A percentile compares a stretch with the other conserved stretches of the same genome.
Evolutionary conservation across 2,888 invertebrate genomes (phyloP).

Genomic region (Drosophila mulleri): DNA sequence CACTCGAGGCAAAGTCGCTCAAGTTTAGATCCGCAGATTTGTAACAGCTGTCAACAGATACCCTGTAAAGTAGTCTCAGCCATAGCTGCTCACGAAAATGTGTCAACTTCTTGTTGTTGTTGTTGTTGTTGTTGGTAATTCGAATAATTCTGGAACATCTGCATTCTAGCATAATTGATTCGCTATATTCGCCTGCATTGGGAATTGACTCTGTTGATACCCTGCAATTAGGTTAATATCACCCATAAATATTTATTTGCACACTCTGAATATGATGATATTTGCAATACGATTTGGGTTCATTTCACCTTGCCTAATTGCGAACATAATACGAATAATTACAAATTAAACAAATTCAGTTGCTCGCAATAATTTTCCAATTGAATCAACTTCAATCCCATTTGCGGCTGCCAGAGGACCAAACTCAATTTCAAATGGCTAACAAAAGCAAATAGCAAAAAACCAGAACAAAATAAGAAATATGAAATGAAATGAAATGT

Average conservation of each 20-base stretch:
- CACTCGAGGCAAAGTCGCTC: constrained; percentile 8
- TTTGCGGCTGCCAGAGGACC: background rate
- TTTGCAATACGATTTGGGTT: background rate
- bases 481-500: background rate
- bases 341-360: background rate
- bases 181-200: background rate
- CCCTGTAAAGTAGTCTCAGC: background rate
- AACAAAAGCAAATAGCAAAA: constrained; percentile 1
- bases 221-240: background rate
- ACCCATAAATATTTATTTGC: background rate
- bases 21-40: constrained; percentile 14
- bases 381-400: constrained; percentile 4
- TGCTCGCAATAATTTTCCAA: constrained; percentile 7
- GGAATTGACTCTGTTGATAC: background rate
- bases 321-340: constrained; percentile 1
- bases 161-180: background rate
- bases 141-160: background rate
- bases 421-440: background rate
- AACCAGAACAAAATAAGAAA: background rate
- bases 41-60: background rate
- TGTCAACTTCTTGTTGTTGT: too few relatives aligned
- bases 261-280: background rate
- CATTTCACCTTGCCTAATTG: background rate
- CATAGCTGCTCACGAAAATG: background rate
- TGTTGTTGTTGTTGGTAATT: too few relatives aligned